phyloP scores from a whole-genome alignment of 2,113 vertebrate genomes.

The Alligator mississippiensis region DNA sequence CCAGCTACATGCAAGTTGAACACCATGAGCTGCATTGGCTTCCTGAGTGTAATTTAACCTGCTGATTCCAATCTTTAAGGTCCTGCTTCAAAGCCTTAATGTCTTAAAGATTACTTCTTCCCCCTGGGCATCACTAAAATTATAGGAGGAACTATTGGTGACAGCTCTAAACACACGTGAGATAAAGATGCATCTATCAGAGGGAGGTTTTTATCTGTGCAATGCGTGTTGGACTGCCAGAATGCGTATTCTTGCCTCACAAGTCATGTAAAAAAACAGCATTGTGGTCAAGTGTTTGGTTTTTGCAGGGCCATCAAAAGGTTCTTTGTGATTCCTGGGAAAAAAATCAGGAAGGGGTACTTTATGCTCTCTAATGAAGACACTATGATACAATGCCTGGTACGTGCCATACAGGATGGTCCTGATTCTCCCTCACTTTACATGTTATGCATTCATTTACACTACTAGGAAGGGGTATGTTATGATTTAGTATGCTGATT shows the following conservation, averaged over 20 bases:
- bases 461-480: no score
- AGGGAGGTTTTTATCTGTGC: neutral
- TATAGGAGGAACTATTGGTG: neutral
- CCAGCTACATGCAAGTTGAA: no score
- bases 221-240: neutral
- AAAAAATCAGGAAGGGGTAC: no score
- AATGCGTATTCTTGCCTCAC: neutral
- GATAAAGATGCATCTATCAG: neutral
- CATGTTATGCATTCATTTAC: no score
- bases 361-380: no score
- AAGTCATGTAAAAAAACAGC: fast-evolving
- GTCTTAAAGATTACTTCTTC: neutral
- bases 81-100: fast-evolving
- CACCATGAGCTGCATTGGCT: neutral
- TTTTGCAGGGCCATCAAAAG: no score
- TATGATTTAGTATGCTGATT: no score
- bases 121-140: fast-evolving
- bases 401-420: no score
- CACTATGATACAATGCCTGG: no score
- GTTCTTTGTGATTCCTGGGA: no score
- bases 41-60: neutral
- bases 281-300: neutral
- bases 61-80: neutral
- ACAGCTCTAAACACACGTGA: fast-evolving
- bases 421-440: no score